phyloP scores from a whole-genome alignment of 2,113 vertebrate genomes.

The Lampris megalopsis region DNA sequence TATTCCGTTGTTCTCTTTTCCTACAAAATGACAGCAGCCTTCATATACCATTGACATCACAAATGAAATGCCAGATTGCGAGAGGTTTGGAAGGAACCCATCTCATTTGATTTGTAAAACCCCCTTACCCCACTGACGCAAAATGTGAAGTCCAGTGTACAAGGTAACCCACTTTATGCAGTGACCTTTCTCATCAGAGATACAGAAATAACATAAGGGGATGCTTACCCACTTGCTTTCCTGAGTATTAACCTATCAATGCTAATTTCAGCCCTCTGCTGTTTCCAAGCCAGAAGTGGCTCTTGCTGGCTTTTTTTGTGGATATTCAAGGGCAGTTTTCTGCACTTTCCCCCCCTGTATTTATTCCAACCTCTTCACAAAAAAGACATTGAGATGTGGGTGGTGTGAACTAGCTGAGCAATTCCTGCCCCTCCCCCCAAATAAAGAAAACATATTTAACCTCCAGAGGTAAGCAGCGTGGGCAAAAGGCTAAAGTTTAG shows the following conservation, averaged over 20 bases:
- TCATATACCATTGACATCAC: slow-evolving; percentile 55
- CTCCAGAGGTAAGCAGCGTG: neutral
- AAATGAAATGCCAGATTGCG: slow-evolving; percentile 51
- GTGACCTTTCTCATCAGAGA: slow-evolving; percentile 57
- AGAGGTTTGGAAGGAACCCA: slow-evolving; percentile 44
- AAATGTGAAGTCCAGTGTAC: slow-evolving; percentile 50
- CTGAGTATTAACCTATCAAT: slow-evolving; percentile 60
- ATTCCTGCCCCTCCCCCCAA: slow-evolving; percentile 43
- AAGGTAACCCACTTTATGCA: slow-evolving; percentile 32
- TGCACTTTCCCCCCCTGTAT: slow-evolving; percentile 52
- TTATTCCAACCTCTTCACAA: slow-evolving; percentile 62
- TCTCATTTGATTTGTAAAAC: slow-evolving; percentile 68
- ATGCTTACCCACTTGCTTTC: slow-evolving; percentile 70
- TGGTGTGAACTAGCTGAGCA: slow-evolving; percentile 47
- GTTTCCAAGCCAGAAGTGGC: slow-evolving; percentile 62
- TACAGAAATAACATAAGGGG: slow-evolving; percentile 76
- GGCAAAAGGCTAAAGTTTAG: slow-evolving; percentile 8
- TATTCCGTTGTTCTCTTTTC: slow-evolving; percentile 6
- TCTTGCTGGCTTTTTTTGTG: slow-evolving; percentile 62
- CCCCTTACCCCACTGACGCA: slow-evolving; percentile 58
- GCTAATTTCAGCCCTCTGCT: slow-evolving; percentile 65
- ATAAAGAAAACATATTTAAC: slow-evolving; percentile 47
- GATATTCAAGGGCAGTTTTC: slow-evolving; percentile 69
- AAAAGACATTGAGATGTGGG: slow-evolving; percentile 54
- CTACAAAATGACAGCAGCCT: slow-evolving; percentile 51